Conservation (phyloP, 2,797 vertebrate genomes). For the Valencia hispanica region DNA sequence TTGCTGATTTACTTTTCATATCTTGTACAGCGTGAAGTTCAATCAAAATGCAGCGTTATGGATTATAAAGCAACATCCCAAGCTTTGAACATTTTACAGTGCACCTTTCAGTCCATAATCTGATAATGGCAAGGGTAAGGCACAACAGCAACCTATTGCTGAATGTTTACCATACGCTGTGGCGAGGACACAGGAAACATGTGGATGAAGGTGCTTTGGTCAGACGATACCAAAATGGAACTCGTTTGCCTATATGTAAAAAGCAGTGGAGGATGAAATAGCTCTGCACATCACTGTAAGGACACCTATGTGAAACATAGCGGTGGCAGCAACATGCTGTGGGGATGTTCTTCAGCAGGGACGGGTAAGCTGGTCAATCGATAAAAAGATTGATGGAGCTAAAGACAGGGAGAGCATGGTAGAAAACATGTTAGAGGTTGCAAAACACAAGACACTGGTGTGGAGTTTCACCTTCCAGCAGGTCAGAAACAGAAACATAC, state of each 20-base stretch:
- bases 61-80: not conserved
- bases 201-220: not conserved
- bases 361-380: not conserved
- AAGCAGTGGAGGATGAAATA: too few species aligned
- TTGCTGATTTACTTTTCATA: not conserved
- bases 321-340: too few species aligned
- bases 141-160: not conserved
- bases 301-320: too few species aligned
- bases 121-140: not conserved
- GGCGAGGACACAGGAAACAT: not conserved
- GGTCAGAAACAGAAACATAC: not conserved
- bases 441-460: too few species aligned
- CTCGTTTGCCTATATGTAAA: too few species aligned
- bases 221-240: too few species aligned
- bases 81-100: too few species aligned
- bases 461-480: too few species aligned
- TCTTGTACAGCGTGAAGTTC: not conserved
- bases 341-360: not conserved
- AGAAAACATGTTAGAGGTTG: too few species aligned
- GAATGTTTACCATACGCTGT: not conserved
- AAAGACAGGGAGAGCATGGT: not conserved
- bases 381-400: not conserved
- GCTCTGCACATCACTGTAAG: too few species aligned
- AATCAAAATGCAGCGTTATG: not conserved
- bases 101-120: too few species aligned